Percentiles rank a stretch among this genome's conserved stretches.
phyloP scores from a whole-genome alignment of 1,140 invertebrate genomes.

The Vanessa atalanta region DNA sequence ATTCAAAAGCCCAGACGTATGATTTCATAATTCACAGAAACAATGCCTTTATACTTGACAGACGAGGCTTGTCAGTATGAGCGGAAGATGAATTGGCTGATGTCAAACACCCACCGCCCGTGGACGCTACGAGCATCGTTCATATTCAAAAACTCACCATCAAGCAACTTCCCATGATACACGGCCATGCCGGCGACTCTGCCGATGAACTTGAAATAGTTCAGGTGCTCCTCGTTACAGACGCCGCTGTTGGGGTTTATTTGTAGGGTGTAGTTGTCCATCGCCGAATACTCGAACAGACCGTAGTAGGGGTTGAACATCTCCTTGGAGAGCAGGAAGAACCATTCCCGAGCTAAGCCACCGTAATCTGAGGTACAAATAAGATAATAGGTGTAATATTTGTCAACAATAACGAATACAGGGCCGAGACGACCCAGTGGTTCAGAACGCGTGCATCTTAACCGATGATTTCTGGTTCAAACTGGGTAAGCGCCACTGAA shows the following conservation, averaged over 20 bases:
- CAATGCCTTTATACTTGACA: too few relatives aligned
- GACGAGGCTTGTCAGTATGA: too few relatives aligned
- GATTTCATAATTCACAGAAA: too few relatives aligned
- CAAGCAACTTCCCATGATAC: constrained; percentile 98
- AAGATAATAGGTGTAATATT: background rate
- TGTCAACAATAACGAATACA: too few relatives aligned
- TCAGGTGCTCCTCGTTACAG: constrained; percentile 98
- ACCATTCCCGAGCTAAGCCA: constrained; percentile 98
- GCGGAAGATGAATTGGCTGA: too few relatives aligned
- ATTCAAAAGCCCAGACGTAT: too few relatives aligned
- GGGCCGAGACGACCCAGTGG: too few relatives aligned
- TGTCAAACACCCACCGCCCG: too few relatives aligned
- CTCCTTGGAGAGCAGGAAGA: constrained; percentile 98
- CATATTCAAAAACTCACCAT: constrained; percentile 91
- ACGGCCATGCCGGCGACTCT: constrained; percentile 99
- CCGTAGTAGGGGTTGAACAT: constrained; percentile 99
- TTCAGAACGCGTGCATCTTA: too few relatives aligned
- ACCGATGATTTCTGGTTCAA: too few relatives aligned
- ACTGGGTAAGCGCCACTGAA: too few relatives aligned
- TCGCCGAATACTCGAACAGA: constrained; percentile 99
- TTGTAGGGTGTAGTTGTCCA: constrained; percentile 99
- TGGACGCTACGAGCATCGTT: too few relatives aligned
- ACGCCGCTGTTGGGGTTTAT: constrained; percentile 98
- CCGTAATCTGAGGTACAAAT: constrained; percentile 90
- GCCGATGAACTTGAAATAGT: constrained; percentile 99